Evolutionary conservation across 2,797 vertebrate genomes (phyloP).

Genomic region (Takifugu rubripes): DNA sequence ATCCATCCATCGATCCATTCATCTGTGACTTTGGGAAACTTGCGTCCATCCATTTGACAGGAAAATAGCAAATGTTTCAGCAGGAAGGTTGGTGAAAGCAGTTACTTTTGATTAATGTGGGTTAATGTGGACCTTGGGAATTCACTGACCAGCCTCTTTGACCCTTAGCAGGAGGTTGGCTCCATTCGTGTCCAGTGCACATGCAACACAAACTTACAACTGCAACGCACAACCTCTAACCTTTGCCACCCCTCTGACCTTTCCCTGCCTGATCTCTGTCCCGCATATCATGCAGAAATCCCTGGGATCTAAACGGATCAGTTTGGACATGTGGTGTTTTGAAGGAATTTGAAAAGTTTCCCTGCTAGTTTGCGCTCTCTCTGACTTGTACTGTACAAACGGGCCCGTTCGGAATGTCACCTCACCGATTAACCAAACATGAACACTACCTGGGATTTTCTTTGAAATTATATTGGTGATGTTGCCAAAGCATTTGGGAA

Average conservation of each 20-base stretch:
- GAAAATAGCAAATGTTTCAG: slow-evolving; percentile 8
- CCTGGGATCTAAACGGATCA: slow-evolving; percentile 45
- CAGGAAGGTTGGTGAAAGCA: slow-evolving; percentile 16
- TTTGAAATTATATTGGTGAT: background rate
- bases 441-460: no score
- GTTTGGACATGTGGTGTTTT: slow-evolving; percentile 23
- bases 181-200: slow-evolving; percentile 50
- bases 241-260: slow-evolving; percentile 49
- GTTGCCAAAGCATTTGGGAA: background rate
- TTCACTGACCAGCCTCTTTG: slow-evolving; percentile 42
- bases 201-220: slow-evolving; percentile 57
- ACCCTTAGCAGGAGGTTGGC: slow-evolving; percentile 53
- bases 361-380: slow-evolving; percentile 1
- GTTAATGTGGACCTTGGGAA: slow-evolving; percentile 21
- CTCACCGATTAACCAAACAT: no score
- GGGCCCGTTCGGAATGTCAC: no score
- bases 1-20: background rate
- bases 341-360: background rate
- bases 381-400: background rate
- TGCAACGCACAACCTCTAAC: slow-evolving; percentile 51
- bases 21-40: background rate
- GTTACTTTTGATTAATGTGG: slow-evolving; percentile 6
- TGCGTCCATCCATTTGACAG: background rate
- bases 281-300: slow-evolving; percentile 46
- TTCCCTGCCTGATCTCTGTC: slow-evolving; percentile 56